phyloP scores from a whole-genome alignment of 1,140 invertebrate species.

The Drosophila nikananu region DNA sequence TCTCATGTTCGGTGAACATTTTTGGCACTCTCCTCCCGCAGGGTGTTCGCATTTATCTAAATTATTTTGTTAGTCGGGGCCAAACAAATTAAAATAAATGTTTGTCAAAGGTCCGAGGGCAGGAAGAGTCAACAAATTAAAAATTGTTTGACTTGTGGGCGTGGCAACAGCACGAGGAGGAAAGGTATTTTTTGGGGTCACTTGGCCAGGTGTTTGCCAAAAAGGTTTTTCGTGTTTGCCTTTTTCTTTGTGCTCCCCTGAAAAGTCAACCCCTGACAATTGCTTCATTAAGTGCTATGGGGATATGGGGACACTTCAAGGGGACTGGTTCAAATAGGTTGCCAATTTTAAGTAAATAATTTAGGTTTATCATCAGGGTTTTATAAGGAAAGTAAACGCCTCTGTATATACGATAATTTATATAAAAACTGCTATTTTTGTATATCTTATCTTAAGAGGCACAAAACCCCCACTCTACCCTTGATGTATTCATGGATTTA shows the following conservation, averaged over 20 bases:
- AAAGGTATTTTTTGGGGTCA: constrained; percentile 34
- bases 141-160: constrained; percentile 52
- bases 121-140: constrained; percentile 71
- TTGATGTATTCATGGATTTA: neutral
- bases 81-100: constrained; percentile 78
- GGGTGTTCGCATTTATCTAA: constrained; percentile 65
- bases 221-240: constrained; percentile 54
- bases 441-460: no score
- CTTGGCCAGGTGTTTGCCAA: constrained; percentile 55
- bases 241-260: neutral
- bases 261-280: constrained; percentile 56
- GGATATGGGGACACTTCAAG: constrained; percentile 14
- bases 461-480: neutral
- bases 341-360: constrained; percentile 13
- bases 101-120: constrained; percentile 47
- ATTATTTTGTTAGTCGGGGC: constrained; percentile 69
- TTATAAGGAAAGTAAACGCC: neutral
- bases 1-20: constrained; percentile 20
- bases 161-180: neutral
- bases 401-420: neutral
- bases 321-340: neutral
- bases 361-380: neutral
- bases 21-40: constrained; percentile 7
- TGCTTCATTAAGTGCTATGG: constrained; percentile 56
- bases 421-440: neutral